phyloP scores from a whole-genome alignment of 2,113 vertebrate genomes.

The Passer domesticus region DNA sequence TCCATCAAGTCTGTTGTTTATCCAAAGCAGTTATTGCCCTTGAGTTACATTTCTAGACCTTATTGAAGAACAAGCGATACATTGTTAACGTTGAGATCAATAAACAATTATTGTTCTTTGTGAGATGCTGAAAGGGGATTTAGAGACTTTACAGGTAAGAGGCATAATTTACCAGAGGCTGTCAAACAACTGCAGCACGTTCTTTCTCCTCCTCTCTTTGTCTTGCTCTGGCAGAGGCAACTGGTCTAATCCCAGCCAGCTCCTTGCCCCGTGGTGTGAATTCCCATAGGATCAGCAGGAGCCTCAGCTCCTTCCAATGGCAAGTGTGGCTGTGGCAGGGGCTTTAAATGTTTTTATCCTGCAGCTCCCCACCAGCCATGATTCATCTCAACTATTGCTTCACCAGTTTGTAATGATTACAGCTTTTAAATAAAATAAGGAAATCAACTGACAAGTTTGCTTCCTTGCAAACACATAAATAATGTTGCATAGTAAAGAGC shows the following conservation, averaged over 20 bases:
- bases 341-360: constrained; percentile 34
- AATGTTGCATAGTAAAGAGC: background rate
- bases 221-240: background rate
- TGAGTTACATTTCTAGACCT: constrained; percentile 72
- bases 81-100: constrained; percentile 75
- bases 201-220: background rate
- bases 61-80: constrained; percentile 72
- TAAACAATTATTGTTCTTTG: constrained; percentile 80
- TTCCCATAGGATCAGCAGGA: background rate
- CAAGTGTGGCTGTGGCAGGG: background rate
- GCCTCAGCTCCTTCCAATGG: constrained; percentile 3
- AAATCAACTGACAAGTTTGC: background rate
- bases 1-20: constrained; percentile 38
- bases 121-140: constrained; percentile 71
- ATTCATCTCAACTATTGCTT: constrained; percentile 24
- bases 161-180: constrained; percentile 54
- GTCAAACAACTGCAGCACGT: constrained; percentile 43
- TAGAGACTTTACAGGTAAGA: constrained; percentile 71
- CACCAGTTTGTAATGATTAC: constrained; percentile 5
- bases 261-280: background rate
- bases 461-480: constrained; percentile 31
- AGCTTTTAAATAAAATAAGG: constrained; percentile 65
- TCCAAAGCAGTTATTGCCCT: constrained; percentile 59
- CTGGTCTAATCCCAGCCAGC: background rate
- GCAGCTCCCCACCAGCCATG: background rate